A percentile compares a stretch with the other conserved stretches of the same genome.
Evolutionary conservation across 2,888 invertebrate species (phyloP).

Genomic region (Ochlodes sylvanus): DNA sequence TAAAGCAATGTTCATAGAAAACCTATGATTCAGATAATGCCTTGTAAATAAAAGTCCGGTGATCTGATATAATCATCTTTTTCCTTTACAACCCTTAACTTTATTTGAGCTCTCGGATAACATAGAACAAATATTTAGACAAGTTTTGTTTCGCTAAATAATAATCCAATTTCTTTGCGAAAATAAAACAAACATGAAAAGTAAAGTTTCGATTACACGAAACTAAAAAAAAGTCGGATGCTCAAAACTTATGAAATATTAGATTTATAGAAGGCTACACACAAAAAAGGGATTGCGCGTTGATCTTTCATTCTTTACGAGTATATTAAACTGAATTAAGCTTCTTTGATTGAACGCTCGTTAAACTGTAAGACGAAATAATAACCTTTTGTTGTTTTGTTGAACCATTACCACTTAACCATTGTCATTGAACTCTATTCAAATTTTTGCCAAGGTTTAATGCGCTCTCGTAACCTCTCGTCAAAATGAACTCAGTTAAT

Average conservation of each 20-base stretch:
- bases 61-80: neutral
- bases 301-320: neutral
- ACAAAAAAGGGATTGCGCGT: constrained; percentile 13
- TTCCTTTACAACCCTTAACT: constrained; percentile 6
- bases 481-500: neutral
- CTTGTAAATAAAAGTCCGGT: constrained; percentile 3
- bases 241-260: constrained; percentile 51
- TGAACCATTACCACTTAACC: constrained; percentile 43
- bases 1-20: constrained; percentile 38
- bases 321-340: neutral
- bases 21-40: constrained; percentile 24
- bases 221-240: constrained; percentile 46
- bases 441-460: constrained; percentile 62
- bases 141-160: constrained; percentile 9
- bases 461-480: constrained; percentile 19
- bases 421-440: constrained; percentile 82
- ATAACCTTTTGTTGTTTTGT: neutral
- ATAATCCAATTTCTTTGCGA: constrained; percentile 39
- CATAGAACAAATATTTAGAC: constrained; percentile 1
- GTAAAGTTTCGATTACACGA: constrained; percentile 42
- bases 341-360: neutral
- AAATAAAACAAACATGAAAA: constrained; percentile 45
- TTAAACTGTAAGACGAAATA: constrained; percentile 9
- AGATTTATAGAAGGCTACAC: neutral
- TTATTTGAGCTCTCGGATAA: constrained; percentile 12